Evolutionary conservation across 2,797 vertebrate species (phyloP).

Genomic region (Gadopsis bispinosus): DNA sequence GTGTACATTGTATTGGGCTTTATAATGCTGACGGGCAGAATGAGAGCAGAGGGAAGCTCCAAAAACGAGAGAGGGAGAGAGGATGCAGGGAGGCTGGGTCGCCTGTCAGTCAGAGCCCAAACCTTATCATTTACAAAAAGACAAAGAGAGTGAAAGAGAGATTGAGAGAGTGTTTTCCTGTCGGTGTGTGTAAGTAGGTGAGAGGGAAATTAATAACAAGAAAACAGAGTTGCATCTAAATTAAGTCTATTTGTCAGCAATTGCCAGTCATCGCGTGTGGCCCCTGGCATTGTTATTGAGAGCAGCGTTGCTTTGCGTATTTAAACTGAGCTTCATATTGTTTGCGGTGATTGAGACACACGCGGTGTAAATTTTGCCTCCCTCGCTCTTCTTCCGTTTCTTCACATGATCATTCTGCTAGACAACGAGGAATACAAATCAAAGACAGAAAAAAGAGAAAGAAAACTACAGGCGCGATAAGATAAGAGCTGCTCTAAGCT

Average conservation of each 20-base stretch:
- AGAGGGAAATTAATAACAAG: slow-evolving; percentile 59
- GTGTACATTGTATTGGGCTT: slow-evolving; percentile 57
- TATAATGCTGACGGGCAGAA: slow-evolving; percentile 84
- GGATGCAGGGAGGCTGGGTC: slow-evolving; percentile 54
- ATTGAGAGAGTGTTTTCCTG: background rate
- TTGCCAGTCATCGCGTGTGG: slow-evolving; percentile 56
- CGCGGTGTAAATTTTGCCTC: slow-evolving; percentile 23
- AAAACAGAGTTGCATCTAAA: slow-evolving; percentile 62
- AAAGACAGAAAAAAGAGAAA: slow-evolving; percentile 10
- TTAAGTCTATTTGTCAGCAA: slow-evolving; percentile 68
- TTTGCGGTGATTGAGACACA: slow-evolving; percentile 56
- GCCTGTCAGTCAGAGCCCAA: slow-evolving; percentile 66
- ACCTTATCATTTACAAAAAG: slow-evolving; percentile 63
- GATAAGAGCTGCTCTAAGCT: slow-evolving; percentile 57
- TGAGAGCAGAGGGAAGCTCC: slow-evolving; percentile 76
- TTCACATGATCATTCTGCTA: slow-evolving; percentile 41
- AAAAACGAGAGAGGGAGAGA: slow-evolving; percentile 59
- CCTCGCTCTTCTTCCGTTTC: slow-evolving; percentile 20
- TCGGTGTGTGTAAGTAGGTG: slow-evolving; percentile 34
- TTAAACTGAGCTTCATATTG: slow-evolving; percentile 61
- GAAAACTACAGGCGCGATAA: slow-evolving; percentile 43
- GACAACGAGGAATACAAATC: slow-evolving; percentile 31
- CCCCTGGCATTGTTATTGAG: slow-evolving; percentile 47
- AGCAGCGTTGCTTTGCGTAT: slow-evolving; percentile 49
- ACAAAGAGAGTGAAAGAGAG: slow-evolving; percentile 32